A percentile compares a stretch with the other conserved stretches of the same genome.
These are phyloP conservation scores for Serrognathus titanus DNA, from an alignment of 2,888 invertebrate species.

Conservation along the genomic window DNA sequence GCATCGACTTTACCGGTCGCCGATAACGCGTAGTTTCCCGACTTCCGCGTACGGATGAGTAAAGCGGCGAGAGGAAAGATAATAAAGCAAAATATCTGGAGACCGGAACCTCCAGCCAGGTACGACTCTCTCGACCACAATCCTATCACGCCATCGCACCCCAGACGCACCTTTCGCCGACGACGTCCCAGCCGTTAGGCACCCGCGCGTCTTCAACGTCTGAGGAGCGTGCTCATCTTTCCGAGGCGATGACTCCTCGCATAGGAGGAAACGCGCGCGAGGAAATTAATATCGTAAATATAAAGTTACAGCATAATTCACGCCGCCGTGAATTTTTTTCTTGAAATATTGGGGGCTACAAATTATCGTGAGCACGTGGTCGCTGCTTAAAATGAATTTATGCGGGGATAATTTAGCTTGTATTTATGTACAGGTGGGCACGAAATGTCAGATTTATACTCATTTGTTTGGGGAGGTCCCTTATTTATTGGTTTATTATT, in stretches of 20 bases:
- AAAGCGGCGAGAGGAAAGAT: conserved; percentile 45
- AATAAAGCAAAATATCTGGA: conserved; percentile 41
- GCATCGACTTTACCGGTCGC: background rate
- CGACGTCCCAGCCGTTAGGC: background rate
- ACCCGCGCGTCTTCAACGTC: too few relatives aligned
- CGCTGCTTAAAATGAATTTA: conserved; percentile 40
- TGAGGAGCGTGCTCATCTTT: too few relatives aligned
- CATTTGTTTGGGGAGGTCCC: conserved; percentile 2
- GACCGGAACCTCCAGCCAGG: conserved; percentile 38
- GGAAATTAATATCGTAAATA: conserved; percentile 51
- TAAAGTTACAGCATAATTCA: conserved; percentile 50
- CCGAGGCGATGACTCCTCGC: background rate
- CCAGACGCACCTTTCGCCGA: conserved; percentile 14
- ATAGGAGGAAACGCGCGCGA: conserved; percentile 33
- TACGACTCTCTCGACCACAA: conserved; percentile 30
- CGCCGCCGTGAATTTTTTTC: conserved; percentile 42
- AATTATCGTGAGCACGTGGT: conserved; percentile 48
- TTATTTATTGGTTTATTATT: conserved; percentile 1
- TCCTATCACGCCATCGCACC: conserved; percentile 26
- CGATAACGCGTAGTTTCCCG: conserved; percentile 1
- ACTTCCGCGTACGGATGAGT: conserved; percentile 37
- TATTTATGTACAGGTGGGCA: conserved; percentile 45
- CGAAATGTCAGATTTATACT: conserved; percentile 25
- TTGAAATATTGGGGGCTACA: conserved; percentile 49
- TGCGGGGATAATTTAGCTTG: conserved; percentile 43